A percentile compares a stretch with the other conserved stretches of the same genome.
Conservation (phyloP, 2,797 vertebrate species). For the Anniella stebbinsi region DNA sequence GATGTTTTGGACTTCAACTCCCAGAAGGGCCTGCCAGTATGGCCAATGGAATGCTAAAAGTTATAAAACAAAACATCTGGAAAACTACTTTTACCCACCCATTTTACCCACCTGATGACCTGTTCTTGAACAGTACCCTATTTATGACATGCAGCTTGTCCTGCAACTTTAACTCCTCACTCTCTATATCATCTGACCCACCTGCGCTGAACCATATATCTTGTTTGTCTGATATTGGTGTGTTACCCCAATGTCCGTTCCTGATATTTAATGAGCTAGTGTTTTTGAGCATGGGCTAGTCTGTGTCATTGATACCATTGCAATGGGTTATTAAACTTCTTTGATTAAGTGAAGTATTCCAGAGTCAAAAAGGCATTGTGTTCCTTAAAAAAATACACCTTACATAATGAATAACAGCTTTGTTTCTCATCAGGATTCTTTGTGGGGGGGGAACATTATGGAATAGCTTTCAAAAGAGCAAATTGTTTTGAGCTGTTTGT, state of each 20-base stretch:
- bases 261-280: background rate
- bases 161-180: background rate
- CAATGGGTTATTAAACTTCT: background rate
- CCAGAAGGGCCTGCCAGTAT: too few species aligned
- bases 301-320: background rate
- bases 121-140: background rate
- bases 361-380: fast-evolving
- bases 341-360: constrained; percentile 13
- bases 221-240: background rate
- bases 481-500: background rate
- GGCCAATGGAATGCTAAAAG: too few species aligned
- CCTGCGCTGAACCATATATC: background rate
- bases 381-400: background rate
- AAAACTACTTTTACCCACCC: too few species aligned
- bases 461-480: background rate
- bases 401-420: background rate
- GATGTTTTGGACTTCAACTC: too few species aligned
- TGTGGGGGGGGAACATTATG: background rate
- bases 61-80: too few species aligned
- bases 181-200: background rate
- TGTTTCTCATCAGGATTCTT: constrained; percentile 12
- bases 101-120: background rate
- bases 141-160: background rate
- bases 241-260: background rate
- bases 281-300: background rate